A percentile compares a stretch with the other conserved stretches of the same genome.
Conservation (phyloP, 1,140 invertebrate species). For the Drosophila orena region DNA sequence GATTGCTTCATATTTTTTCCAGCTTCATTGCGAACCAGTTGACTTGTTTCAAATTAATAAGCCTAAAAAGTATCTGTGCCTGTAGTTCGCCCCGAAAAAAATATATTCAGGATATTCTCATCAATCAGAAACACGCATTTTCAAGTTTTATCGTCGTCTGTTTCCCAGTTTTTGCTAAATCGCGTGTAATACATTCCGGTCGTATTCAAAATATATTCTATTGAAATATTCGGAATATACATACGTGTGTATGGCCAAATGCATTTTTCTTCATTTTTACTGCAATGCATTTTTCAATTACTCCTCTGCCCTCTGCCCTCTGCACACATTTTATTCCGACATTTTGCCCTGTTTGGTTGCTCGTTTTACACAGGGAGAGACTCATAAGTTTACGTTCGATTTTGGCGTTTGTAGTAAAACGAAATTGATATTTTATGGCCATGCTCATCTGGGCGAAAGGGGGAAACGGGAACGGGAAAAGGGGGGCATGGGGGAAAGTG, state of each 20-base stretch:
- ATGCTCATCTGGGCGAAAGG: constrained; percentile 57
- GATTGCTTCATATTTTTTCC: background rate
- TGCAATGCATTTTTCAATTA: constrained; percentile 76
- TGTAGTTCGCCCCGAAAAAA: background rate
- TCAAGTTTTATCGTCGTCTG: background rate
- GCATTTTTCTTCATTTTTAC: constrained; percentile 65
- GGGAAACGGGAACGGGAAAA: too few species aligned
- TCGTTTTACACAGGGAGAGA: constrained; percentile 30
- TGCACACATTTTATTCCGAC: constrained; percentile 63
- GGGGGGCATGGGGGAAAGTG: background rate
- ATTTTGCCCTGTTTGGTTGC: constrained; percentile 55
- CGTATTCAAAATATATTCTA: constrained; percentile 22
- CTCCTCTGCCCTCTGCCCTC: constrained; percentile 17
- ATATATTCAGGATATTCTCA: background rate
- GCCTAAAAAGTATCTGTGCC: background rate
- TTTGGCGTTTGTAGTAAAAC: constrained; percentile 81
- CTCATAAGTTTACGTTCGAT: constrained; percentile 80
- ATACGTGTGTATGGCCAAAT: constrained; percentile 48
- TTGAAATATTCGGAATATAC: constrained; percentile 41
- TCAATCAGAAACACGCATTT: constrained; percentile 3
- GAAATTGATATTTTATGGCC: constrained; percentile 82
- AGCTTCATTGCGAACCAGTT: background rate
- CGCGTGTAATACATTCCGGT: constrained; percentile 28
- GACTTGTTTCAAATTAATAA: background rate
- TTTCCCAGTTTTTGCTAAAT: constrained; percentile 27